phyloP scores from a whole-genome alignment of 2,888 invertebrate genomes.

The Sinohyriopsis cumingii region DNA sequence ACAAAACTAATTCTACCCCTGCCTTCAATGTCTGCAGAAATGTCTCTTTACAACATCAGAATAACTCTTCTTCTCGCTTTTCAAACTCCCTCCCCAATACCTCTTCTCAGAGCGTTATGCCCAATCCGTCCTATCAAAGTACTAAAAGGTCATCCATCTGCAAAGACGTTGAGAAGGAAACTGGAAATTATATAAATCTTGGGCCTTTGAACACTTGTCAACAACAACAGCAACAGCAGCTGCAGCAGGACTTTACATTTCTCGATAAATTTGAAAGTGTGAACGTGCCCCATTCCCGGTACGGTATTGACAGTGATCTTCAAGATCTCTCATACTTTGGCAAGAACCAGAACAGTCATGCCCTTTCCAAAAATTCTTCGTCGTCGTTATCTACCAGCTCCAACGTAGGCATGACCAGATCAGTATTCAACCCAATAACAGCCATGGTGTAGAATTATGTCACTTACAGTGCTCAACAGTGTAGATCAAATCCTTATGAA shows the following conservation, averaged over 20 bases:
- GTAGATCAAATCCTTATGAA: too few relatives aligned
- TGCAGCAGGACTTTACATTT: slow-evolving; percentile 38
- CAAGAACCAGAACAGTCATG: slow-evolving; percentile 38
- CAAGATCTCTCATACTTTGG: slow-evolving; percentile 33
- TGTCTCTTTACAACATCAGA: slow-evolving; percentile 37
- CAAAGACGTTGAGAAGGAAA: slow-evolving; percentile 54
- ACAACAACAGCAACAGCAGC: slow-evolving; percentile 32
- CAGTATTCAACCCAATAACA: slow-evolving; percentile 64
- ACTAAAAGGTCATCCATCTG: slow-evolving; percentile 33
- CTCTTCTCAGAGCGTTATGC: slow-evolving; percentile 43
- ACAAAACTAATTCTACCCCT: slow-evolving; percentile 49
- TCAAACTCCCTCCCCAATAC: slow-evolving; percentile 11
- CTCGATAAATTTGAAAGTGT: slow-evolving; percentile 49
- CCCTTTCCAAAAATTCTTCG: slow-evolving; percentile 7
- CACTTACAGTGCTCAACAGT: too few relatives aligned
- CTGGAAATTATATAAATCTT: slow-evolving; percentile 44
- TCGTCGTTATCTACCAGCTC: slow-evolving; percentile 34
- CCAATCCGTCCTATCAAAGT: slow-evolving; percentile 41
- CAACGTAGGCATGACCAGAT: slow-evolving; percentile 57
- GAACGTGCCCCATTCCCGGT: slow-evolving; percentile 43
- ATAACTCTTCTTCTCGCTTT: slow-evolving; percentile 30
- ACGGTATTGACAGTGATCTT: slow-evolving; percentile 41
- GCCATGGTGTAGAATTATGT: slow-evolving; percentile 44
- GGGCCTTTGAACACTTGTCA: slow-evolving; percentile 44
- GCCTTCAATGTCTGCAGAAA: slow-evolving; percentile 46